These are phyloP conservation scores for Glyphotaelius pellucidus DNA, from an alignment of 2,888 invertebrate species.

Conservation along the genomic window DNA sequence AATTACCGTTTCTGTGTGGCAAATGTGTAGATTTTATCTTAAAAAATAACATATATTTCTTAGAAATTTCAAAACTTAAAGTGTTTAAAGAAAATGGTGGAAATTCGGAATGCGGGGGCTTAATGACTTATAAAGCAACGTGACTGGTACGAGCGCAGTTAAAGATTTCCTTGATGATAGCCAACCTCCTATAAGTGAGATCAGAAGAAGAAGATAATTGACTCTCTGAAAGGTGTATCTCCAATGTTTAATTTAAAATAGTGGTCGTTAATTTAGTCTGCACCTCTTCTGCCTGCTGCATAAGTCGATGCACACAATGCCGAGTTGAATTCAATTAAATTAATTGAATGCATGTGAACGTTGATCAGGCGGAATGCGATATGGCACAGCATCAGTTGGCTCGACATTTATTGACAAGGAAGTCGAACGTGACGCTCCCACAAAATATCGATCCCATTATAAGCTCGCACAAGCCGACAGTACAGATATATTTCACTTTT, in stretches of 20 bases:
- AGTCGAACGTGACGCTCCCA: neutral
- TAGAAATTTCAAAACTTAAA: no score
- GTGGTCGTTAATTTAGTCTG: neutral
- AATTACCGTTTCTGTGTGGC: no score
- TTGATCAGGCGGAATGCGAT: slow-evolving; percentile 10
- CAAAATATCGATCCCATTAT: slow-evolving; percentile 19
- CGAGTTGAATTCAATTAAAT: neutral
- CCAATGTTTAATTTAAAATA: neutral
- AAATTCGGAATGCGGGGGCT: no score
- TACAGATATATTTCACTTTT: neutral
- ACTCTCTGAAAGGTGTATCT: neutral
- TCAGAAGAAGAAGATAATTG: neutral
- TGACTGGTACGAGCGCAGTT: neutral
- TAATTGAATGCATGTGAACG: neutral
- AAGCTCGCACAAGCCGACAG: neutral
- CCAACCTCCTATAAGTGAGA: neutral
- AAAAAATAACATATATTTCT: no score
- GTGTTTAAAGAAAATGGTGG: no score
- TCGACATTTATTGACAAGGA: slow-evolving; percentile 29
- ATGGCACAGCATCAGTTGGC: slow-evolving; percentile 39
- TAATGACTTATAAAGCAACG: no score
- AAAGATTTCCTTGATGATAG: neutral
- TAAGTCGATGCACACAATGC: neutral
- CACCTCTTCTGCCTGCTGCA: neutral
- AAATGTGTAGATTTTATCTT: no score